Base-by-base conservation (phyloP, 2,113 vertebrate species). In the Paracanthobrama guichenoti region DNA sequence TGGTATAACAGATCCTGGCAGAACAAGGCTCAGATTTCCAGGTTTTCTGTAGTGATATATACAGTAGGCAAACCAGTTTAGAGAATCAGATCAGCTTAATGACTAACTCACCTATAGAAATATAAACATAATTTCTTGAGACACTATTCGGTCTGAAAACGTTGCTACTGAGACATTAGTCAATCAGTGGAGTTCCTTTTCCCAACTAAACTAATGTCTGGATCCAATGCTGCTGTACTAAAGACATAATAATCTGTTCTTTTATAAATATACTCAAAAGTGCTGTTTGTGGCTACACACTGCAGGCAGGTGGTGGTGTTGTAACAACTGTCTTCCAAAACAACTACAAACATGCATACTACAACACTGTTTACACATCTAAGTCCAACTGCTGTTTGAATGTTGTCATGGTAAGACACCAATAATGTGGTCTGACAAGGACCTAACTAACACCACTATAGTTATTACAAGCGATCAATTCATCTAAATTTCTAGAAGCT, bases 251-350 rank as follows among this genome's bases (percentile, higher is more conserved):
- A 31, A 35, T 57, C 18, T 76, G 18, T 57, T 35, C 10, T 57
- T 57, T 22, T 57, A n/a, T 39, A 13, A 22, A 76, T 57, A 76
- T 31, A 77, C 39, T 69, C 10, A 35, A 39, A 76, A 57, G 50
- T 57, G 50, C 35, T 76, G 50, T 77, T 57, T 22, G 20, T 3
- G 31, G 35, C 73, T 59, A 42, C 35, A n/a, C 53, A 59, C 75
- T 77, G 28, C 75, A 59, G 31, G 53, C 53, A 77, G 74, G 73
- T 53, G 48, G 48, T 55, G 73, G 48, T 57, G 53, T 39, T 77
- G 18, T 39, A 28, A 77, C 74, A 28, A 46, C 46, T 28, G 46
- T 26, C 72, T 31, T 46, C 1, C 12, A 13, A 48, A 31, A 48
- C 22, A 66, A 14, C 26, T 66, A 31, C 28, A 69, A 42, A 42